Evolutionary conservation across 2,113 vertebrate genomes (phyloP).

Genomic region (Ammodytes marinus): DNA sequence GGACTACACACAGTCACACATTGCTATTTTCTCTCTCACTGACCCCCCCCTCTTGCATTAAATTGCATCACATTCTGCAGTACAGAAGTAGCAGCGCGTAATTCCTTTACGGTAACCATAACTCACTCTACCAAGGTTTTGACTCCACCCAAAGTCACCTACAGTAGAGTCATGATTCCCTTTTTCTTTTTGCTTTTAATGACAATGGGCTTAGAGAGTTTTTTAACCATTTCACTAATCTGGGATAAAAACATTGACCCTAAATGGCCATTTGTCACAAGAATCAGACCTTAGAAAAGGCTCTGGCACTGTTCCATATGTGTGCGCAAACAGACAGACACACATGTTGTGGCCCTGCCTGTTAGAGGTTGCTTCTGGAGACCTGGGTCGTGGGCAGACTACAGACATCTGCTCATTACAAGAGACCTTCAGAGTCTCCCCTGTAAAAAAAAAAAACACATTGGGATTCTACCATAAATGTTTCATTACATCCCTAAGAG

Average conservation of each 20-base stretch:
- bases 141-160: constrained; percentile 71
- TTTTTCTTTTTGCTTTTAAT: constrained; percentile 32
- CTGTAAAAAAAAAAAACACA: constrained; percentile 43
- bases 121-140: constrained; percentile 43
- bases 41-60: constrained; percentile 59
- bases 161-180: constrained; percentile 15
- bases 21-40: constrained; percentile 43
- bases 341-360: constrained; percentile 47
- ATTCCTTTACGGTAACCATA: constrained; percentile 54
- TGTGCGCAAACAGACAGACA: constrained; percentile 10
- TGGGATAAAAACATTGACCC: constrained; percentile 36
- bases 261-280: constrained; percentile 39
- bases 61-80: constrained; percentile 70
- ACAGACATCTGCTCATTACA: constrained; percentile 78
- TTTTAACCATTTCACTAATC: constrained; percentile 23
- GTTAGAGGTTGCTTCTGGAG: constrained; percentile 51
- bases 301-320: constrained; percentile 39
- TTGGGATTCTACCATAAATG: constrained; percentile 77
- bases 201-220: constrained; percentile 2
- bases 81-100: constrained; percentile 51
- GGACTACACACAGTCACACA: constrained; percentile 1
- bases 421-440: constrained; percentile 77
- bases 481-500: constrained; percentile 80
- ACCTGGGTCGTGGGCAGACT: constrained; percentile 66
- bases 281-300: constrained; percentile 14